phyloP scores from a whole-genome alignment of 2,797 vertebrate species.

The Lagorchestes hirsutus region DNA sequence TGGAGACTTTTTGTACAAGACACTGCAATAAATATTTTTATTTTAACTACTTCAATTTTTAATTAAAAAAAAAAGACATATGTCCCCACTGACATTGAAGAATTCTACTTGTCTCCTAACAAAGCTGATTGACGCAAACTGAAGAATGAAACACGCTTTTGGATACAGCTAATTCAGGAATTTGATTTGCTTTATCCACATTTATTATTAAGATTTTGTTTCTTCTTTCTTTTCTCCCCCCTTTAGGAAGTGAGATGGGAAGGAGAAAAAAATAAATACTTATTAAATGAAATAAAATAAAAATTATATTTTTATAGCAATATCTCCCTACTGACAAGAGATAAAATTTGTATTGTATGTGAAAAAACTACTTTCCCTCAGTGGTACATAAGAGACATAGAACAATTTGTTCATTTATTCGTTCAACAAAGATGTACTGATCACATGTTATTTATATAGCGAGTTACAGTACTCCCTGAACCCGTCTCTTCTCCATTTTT shows the following conservation, averaged over 20 bases:
- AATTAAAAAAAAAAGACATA: neutral
- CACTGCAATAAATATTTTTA: neutral
- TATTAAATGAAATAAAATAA: neutral
- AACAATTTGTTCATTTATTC: neutral
- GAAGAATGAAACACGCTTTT: neutral
- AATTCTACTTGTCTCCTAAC: neutral
- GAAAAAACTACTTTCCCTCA: slow-evolving; percentile 25
- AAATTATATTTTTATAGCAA: neutral
- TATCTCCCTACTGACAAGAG: slow-evolving; percentile 16
- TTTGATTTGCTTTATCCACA: neutral
- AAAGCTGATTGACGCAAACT: neutral
- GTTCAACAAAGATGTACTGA: neutral
- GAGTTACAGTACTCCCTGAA: neutral
- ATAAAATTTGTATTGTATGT: slow-evolving; percentile 20
- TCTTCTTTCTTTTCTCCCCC: neutral
- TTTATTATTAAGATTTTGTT: neutral
- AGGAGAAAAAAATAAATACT: neutral
- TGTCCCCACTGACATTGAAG: neutral
- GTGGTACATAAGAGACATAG: slow-evolving; percentile 27
- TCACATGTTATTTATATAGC: neutral
- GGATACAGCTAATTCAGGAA: neutral
- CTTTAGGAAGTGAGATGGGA: neutral
- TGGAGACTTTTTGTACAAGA: neutral
- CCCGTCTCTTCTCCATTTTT: neutral
- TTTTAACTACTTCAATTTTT: neutral